These are phyloP conservation scores for Lacanobia wlatinum DNA, from an alignment of 2,888 invertebrate genomes.

Conservation along the genomic window DNA sequence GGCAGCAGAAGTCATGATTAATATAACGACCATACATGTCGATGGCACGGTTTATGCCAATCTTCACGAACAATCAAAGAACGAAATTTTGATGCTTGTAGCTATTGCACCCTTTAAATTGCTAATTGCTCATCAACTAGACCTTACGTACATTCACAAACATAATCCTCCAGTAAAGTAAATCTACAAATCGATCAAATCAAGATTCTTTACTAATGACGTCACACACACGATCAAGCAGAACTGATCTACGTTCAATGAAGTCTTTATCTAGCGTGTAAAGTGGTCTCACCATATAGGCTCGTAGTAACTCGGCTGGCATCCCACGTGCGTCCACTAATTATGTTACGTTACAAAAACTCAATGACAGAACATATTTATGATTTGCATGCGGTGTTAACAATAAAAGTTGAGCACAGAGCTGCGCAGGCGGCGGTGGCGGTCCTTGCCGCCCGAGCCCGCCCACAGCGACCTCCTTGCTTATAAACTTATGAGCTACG, in stretches of 20 bases:
- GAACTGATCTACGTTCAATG: conserved; percentile 47
- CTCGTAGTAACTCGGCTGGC: conserved; percentile 61
- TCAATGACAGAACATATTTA: conserved; percentile 78
- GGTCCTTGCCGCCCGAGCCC: conserved; percentile 69
- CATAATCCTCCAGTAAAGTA: neutral
- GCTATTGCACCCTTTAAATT: neutral
- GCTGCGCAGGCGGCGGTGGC: conserved; percentile 69
- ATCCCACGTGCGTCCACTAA: conserved; percentile 73
- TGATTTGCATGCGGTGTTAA: conserved; percentile 82
- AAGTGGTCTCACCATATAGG: conserved; percentile 59
- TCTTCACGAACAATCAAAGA: too few species aligned
- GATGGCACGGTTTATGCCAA: neutral
- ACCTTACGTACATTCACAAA: neutral
- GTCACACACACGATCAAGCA: conserved; percentile 24
- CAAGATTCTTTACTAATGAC: conserved; percentile 35
- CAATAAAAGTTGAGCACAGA: conserved; percentile 66
- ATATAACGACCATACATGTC: neutral
- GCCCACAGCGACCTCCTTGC: conserved; percentile 69
- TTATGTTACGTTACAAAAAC: conserved; percentile 79
- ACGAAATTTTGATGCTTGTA: too few species aligned
- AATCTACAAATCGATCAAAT: neutral
- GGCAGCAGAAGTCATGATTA: neutral
- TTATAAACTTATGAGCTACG: conserved; percentile 40
- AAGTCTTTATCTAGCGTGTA: conserved; percentile 33
- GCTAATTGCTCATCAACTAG: neutral